Conservation (phyloP, 2,888 invertebrate species). For the Drosophila anomelani region DNA sequence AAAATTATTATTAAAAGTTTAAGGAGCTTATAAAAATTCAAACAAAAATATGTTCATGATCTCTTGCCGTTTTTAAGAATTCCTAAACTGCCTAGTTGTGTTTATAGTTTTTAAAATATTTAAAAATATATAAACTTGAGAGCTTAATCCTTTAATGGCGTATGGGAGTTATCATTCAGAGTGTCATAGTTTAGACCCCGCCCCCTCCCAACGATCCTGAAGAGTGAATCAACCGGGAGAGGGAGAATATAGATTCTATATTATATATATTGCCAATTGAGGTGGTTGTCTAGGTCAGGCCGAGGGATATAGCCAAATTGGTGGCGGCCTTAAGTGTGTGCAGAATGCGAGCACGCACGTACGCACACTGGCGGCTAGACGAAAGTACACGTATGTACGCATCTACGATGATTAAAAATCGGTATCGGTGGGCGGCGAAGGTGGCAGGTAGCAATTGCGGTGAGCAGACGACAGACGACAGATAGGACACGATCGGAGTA, state of each 20-base stretch:
- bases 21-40: background rate
- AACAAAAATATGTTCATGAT: background rate
- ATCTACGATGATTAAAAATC: background rate
- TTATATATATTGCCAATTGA: background rate
- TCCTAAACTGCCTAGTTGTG: too few relatives aligned
- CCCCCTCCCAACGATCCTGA: background rate
- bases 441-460: background rate
- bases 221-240: background rate
- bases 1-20: background rate
- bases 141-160: too few relatives aligned
- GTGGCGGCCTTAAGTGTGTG: background rate
- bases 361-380: background rate
- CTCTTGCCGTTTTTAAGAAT: background rate
- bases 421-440: background rate
- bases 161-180: too few relatives aligned
- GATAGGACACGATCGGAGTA: conserved; percentile 7
- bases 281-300: conserved; percentile 1
- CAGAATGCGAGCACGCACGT: background rate
- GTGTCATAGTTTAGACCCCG: too few relatives aligned
- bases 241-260: background rate
- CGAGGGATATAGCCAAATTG: conserved; percentile 3
- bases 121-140: too few relatives aligned
- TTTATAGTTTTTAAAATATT: too few relatives aligned
- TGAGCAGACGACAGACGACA: background rate
- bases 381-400: conserved; percentile 1